phyloP scores from a whole-genome alignment of 2,888 invertebrate genomes.

The Caenorhabditis macrosperma region DNA sequence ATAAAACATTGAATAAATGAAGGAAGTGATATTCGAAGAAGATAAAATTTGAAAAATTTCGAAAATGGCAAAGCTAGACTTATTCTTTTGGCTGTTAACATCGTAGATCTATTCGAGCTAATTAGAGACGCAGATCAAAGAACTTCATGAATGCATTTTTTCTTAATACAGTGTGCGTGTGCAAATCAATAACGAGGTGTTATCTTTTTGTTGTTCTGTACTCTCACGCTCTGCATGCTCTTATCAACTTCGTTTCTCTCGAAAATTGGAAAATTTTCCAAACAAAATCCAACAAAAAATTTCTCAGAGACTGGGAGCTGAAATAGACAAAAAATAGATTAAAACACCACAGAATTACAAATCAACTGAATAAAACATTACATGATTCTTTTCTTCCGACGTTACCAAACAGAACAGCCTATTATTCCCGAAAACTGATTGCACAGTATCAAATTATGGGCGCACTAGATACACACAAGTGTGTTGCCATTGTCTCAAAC shows the following conservation, averaged over 20 bases:
- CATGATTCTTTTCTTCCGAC: neutral
- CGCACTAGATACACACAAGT: conserved; percentile 17
- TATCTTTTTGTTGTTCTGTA: conserved; percentile 48
- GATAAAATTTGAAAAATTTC: too few species aligned
- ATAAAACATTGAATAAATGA: neutral
- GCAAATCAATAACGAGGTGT: conserved; percentile 35
- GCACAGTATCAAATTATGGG: conserved; percentile 52
- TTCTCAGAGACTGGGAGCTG: too few species aligned
- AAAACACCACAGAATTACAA: neutral
- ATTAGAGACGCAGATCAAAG: too few species aligned
- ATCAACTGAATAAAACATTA: neutral
- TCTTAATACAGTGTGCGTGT: conserved; percentile 13
- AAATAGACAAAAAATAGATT: neutral
- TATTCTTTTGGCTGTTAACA: too few species aligned
- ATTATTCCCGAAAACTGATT: neutral
- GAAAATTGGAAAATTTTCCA: conserved; percentile 19
- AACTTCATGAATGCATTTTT: too few species aligned
- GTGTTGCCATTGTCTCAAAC: conserved; percentile 28
- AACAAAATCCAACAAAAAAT: neutral
- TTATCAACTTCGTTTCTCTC: conserved; percentile 36
- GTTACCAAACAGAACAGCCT: neutral
- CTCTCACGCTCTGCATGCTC: conserved; percentile 35
- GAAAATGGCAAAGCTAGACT: too few species aligned
- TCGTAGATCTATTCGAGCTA: too few species aligned
- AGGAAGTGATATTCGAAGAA: neutral